Evolutionary conservation across 2,797 vertebrate genomes (phyloP), one percentile per base, ranked within the genome.

Genomic region (Gymnothorax javanicus): DNA sequence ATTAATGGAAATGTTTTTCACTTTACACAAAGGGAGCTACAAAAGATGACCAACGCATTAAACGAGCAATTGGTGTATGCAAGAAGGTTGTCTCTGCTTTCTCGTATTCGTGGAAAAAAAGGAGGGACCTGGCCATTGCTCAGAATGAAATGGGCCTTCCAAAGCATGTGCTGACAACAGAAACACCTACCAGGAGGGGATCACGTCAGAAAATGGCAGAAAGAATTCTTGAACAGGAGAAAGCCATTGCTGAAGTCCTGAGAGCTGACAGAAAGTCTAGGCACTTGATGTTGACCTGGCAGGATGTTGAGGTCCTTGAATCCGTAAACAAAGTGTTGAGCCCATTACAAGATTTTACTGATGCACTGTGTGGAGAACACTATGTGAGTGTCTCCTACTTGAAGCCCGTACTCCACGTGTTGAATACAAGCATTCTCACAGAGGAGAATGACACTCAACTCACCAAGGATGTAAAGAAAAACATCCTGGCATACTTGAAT

Each of bases 111-210:
- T n/a, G n/a, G n/a, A n/a, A n/a, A n/a, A n/a, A n/a, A n/a, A n/a
- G n/a, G n/a, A n/a, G n/a, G n/a, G n/a, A n/a, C n/a, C n/a, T n/a
- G n/a, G n/a, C n/a, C n/a, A n/a, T n/a, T n/a, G 69, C 84, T 25
- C 56, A 52, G 69, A 77, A 73, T 50, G 82, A 88, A 50, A 85
- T 87, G 15, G 52, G 79, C 60, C 50, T 89, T 77, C 67, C 87
- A 15, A 11, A 17, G 52, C 86, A 87, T 20, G 83, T 25, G 56
- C 57, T 87, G n/a, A n/a, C n/a, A n/a, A n/a, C n/a, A n/a, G 83
- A 89, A 82, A 86, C 52, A 20, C 82, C 77, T 50, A 89, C 85
- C 84, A 84, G 73, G 86, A 84, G 62, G 86, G 88, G 62, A 12
- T 82, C 75, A 54, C 84, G 62, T 73, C 75, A 88, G 58, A 85